phyloP scores from a whole-genome alignment of 2,797 vertebrate species.

The Falco columbarius region DNA sequence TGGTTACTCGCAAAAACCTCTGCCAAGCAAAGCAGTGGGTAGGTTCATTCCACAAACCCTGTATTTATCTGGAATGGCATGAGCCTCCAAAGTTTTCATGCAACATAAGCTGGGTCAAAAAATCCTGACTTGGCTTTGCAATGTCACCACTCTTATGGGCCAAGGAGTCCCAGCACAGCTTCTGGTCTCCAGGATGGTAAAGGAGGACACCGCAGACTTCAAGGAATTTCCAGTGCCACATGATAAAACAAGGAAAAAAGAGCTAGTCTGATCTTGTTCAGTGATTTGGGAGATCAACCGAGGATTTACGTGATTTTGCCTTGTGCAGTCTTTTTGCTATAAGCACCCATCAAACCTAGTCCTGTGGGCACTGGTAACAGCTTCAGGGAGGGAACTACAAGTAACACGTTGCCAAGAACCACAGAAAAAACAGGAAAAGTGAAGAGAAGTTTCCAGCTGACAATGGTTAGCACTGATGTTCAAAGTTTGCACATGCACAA shows the following conservation, averaged over 20 bases:
- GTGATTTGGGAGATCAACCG: neutral
- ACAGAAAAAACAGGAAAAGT: neutral
- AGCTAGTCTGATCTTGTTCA: neutral
- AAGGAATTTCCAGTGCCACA: neutral
- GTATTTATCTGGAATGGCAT: neutral
- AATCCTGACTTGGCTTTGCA: neutral
- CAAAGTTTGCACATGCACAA: neutral
- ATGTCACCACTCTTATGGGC: neutral
- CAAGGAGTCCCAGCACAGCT: neutral
- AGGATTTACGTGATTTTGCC: neutral
- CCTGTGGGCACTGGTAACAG: neutral
- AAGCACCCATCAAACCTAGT: neutral
- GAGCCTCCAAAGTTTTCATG: neutral
- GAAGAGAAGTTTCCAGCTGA: neutral
- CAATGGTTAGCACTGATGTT: neutral
- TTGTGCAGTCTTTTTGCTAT: neutral
- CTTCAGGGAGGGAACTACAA: neutral
- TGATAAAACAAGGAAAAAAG: neutral
- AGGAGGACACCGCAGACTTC: neutral
- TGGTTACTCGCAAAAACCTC: neutral
- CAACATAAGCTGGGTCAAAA: neutral
- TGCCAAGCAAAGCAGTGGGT: neutral
- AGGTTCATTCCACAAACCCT: neutral
- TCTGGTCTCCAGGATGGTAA: neutral
- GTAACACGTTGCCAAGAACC: neutral